Percentiles rank a stretch among this genome's conserved stretches.
Conservation (phyloP, 2,113 vertebrate species). For the Phrynocephalus versicolor region DNA sequence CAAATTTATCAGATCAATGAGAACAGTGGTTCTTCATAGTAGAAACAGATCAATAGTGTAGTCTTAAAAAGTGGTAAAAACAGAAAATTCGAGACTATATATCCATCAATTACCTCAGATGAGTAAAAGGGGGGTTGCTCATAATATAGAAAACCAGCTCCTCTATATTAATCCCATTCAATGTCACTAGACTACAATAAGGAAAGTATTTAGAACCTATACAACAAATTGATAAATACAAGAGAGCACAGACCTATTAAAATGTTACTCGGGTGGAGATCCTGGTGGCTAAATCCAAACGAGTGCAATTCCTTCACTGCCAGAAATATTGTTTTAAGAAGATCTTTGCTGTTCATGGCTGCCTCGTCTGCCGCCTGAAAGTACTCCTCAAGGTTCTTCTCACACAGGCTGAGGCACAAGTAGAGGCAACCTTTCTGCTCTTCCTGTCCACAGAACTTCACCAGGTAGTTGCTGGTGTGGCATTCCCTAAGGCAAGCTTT, state of each 20-base stretch:
- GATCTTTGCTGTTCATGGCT: constrained; percentile 23
- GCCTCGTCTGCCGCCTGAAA: constrained; percentile 14
- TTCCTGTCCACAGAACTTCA: constrained; percentile 66
- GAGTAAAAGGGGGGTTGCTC: too few species aligned
- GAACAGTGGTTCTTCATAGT: too few species aligned
- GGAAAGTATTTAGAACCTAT: not conserved
- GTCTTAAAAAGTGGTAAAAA: too few species aligned
- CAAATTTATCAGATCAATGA: too few species aligned
- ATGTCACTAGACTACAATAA: too few species aligned
- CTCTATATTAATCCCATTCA: too few species aligned
- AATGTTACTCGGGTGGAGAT: constrained; percentile 70
- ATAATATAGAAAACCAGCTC: too few species aligned
- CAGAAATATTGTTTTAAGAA: constrained; percentile 65
- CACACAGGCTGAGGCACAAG: constrained; percentile 73
- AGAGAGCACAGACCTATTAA: constrained; percentile 65
- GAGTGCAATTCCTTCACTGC: constrained; percentile 67
- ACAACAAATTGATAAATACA: not conserved
- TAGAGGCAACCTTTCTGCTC: constrained; percentile 35
- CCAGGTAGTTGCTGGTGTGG: constrained; percentile 26
- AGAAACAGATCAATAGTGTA: too few species aligned
- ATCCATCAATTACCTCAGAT: too few species aligned
- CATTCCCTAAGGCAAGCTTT: constrained; percentile 51
- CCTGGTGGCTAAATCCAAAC: constrained; percentile 61
- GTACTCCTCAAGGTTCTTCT: constrained; percentile 66
- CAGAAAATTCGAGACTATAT: too few species aligned